Base-by-base conservation (phyloP, 1,140 invertebrate species). In the Drosophila parvula region DNA sequence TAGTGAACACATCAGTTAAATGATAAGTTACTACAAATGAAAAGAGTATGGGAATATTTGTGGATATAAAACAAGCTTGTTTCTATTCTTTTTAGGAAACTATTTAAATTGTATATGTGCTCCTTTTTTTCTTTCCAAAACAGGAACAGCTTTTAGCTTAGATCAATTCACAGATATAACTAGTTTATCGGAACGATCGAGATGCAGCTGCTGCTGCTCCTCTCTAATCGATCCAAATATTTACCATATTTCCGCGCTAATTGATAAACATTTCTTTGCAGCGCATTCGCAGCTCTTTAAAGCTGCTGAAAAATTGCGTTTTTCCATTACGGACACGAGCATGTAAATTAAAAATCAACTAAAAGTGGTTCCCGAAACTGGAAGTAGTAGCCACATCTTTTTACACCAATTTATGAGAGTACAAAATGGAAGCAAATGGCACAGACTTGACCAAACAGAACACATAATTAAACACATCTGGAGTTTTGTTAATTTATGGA, bases 181-280 rank as follows among this genome's bases (percentile, higher is more conserved):
- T 41, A 16, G 64, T 68, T 68, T 34, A 28, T 32, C 9, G 16
- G 30, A 41, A 7, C 58, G 27, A 41, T 41, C 55, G 27, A 43
- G 8, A 48, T 16, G 36, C 10, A 40, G 30, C 63, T 38, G 43
- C 34, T 57, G 34, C 50, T 55, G 14, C n/a, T n/a, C n/a, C n/a
- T n/a, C n/a, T 8, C 41, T 40, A 71, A 70, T 70, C 64, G 43
- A 58, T 57, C 43, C 68, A 71, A 71, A 71, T 70, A 71, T 71
- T 71, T 70, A 70, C 68, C 50, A 48, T 71, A 57, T 47, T 70
- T 69, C 36, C 50, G 58, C 51, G 67, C 51, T 41, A 70, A 70
- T 57, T 71, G 68, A 70, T 70, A 71, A 58, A 70, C 68, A 70
- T 67, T 57, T 70, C 48, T 47, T 67, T 67, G 16, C 47, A 34